Percentiles rank a stretch among this genome's conserved stretches.
Evolutionary conservation across 35 echinoderm and acorn worm genomes (phyloP).

Genomic region (Anneissia japonica): DNA sequence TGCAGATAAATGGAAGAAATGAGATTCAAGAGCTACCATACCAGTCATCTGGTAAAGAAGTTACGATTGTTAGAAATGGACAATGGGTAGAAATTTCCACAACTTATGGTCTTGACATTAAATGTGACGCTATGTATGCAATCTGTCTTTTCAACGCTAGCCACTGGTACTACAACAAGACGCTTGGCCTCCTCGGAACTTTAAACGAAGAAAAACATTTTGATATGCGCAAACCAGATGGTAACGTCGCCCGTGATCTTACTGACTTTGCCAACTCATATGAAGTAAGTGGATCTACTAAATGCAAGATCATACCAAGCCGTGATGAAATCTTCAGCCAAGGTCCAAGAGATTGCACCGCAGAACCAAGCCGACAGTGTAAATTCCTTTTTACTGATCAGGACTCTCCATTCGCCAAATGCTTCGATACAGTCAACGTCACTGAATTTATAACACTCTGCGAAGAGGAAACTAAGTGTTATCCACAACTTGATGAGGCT

Average conservation of each 20-base stretch:
- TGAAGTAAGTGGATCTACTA: conserved; percentile 43
- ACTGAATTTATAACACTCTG: conserved; percentile 1
- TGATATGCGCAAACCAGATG: conserved; percentile 58
- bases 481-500: background rate
- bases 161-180: conserved; percentile 88
- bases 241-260: conserved; percentile 36
- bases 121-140: conserved; percentile 50
- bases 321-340: conserved; percentile 21
- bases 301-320: conserved; percentile 41
- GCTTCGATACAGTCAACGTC: conserved; percentile 54
- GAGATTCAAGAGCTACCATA: conserved; percentile 50
- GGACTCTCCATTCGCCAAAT: conserved; percentile 30
- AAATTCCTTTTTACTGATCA: conserved; percentile 29
- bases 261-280: conserved; percentile 61
- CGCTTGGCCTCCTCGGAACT: conserved; percentile 85
- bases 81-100: conserved; percentile 83
- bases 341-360: background rate
- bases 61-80: conserved; percentile 50
- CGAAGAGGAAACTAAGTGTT: conserved; percentile 15
- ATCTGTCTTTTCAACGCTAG: conserved; percentile 69
- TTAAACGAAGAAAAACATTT: conserved; percentile 48
- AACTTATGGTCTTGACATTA: conserved; percentile 53
- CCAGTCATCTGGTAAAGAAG: conserved; percentile 37
- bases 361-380: conserved; percentile 12
- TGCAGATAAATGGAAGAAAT: conserved; percentile 53